phyloP scores from a whole-genome alignment of 1,140 invertebrate species.

The Pachyrhynchus sulphureomaculatus region DNA sequence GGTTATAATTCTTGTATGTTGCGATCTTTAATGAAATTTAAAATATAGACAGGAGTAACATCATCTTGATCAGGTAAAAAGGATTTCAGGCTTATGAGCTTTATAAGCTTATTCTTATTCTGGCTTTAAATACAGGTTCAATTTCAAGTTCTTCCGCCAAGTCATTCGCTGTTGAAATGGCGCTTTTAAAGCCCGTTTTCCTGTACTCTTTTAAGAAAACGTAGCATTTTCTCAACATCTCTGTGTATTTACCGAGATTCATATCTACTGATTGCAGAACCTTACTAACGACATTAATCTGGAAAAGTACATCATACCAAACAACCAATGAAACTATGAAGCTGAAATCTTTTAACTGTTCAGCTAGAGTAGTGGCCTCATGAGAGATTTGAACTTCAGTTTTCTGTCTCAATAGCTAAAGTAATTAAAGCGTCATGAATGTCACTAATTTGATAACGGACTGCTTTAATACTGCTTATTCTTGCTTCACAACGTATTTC shows the following conservation, averaged over 20 bases:
- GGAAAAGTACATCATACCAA: constrained; percentile 7
- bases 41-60: neutral
- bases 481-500: too few relatives aligned
- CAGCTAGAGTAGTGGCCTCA: neutral
- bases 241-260: constrained; percentile 43
- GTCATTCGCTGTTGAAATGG: constrained; percentile 38
- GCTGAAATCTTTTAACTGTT: constrained; percentile 10
- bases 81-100: neutral
- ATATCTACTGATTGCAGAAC: constrained; percentile 17
- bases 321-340: constrained; percentile 15
- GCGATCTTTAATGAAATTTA: neutral
- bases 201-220: constrained; percentile 40
- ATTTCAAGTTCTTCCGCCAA: constrained; percentile 31
- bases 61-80: constrained; percentile 5
- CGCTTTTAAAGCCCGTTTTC: constrained; percentile 34
- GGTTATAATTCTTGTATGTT: neutral
- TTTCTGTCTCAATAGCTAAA: constrained; percentile 7
- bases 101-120: neutral
- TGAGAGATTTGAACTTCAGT: constrained; percentile 10
- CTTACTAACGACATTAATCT: neutral
- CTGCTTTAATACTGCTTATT: too few relatives aligned
- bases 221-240: constrained; percentile 38
- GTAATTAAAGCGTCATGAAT: constrained; percentile 16
- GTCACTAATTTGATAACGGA: neutral
- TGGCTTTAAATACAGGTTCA: constrained; percentile 20